phyloP scores from a whole-genome alignment of 2,888 invertebrate species.

The Cephus nigrinus region DNA sequence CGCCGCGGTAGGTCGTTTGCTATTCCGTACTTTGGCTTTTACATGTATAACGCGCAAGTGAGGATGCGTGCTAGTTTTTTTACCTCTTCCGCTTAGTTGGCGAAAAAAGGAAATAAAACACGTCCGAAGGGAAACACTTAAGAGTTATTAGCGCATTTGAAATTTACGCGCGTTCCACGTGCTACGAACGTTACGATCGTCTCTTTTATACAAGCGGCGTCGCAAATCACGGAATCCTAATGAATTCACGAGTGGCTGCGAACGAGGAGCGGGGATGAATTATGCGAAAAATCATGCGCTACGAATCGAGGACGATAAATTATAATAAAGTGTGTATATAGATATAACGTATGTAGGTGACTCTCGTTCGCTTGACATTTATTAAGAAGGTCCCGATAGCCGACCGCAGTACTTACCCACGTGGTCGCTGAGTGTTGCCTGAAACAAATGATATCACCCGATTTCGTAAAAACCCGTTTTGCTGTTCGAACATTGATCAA shows the following conservation, averaged over 20 bases:
- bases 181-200: background rate
- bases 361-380: background rate
- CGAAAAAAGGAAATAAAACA: background rate
- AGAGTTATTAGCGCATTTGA: background rate
- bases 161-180: background rate
- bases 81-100: background rate
- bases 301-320: background rate
- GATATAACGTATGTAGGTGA: background rate
- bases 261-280: background rate
- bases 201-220: background rate
- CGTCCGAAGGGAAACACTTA: background rate
- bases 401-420: background rate
- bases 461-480: background rate
- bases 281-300: background rate
- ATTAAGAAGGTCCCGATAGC: background rate
- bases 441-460: background rate
- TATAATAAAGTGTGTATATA: background rate
- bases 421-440: background rate
- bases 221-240: background rate
- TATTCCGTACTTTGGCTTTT: background rate
- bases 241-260: background rate
- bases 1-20: slow-evolving; percentile 26
- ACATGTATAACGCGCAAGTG: background rate
- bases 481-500: background rate
- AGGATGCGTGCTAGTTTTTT: background rate